A percentile compares a stretch with the other conserved stretches of the same genome.
These are phyloP conservation scores for Mastacembelus armatus DNA, from an alignment of 2,797 vertebrate genomes.

Conservation along the genomic window DNA sequence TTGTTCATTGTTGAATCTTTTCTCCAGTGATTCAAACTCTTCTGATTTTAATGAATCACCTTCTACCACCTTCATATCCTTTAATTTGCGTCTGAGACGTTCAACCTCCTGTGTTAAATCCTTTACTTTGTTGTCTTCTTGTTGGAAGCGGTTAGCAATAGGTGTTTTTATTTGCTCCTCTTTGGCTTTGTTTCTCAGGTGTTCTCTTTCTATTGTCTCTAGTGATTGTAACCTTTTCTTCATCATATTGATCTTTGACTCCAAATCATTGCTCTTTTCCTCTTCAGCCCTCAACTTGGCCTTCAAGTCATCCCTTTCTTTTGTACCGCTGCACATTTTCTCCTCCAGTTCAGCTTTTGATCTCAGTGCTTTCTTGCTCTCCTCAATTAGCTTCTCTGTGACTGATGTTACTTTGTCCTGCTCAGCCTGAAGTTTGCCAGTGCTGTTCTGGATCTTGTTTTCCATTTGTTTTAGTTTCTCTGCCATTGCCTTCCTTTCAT, in stretches of 20 bases:
- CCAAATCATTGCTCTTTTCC: conserved; percentile 91
- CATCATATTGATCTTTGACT: conserved; percentile 91
- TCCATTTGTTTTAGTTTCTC: conserved; percentile 96
- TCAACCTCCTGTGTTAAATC: conserved; percentile 96
- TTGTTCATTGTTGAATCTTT: conserved; percentile 87
- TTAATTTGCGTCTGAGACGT: conserved; percentile 90
- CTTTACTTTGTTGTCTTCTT: conserved; percentile 97
- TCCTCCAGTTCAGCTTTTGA: conserved; percentile 95
- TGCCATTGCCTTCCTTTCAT: conserved; percentile 93
- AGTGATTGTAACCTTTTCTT: conserved; percentile 93
- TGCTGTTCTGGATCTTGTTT: conserved; percentile 90
- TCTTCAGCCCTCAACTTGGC: conserved; percentile 90
- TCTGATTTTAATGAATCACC: conserved; percentile 92
- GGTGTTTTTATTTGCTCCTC: conserved; percentile 87
- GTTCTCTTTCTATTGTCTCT: conserved; percentile 91
- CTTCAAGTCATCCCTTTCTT: conserved; percentile 93
- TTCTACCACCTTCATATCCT: conserved; percentile 93
- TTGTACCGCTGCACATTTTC: conserved; percentile 89
- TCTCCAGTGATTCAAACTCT: conserved; percentile 92
- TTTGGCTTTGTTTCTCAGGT: conserved; percentile 90
- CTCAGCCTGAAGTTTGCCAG: conserved; percentile 91
- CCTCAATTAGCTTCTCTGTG: conserved; percentile 95
- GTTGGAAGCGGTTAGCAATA: conserved; percentile 84
- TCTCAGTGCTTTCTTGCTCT: conserved; percentile 93
- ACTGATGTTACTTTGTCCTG: conserved; percentile 93